These are phyloP conservation scores for Smittia aterrima DNA, from an alignment of 2,888 invertebrate species.

Conservation along the genomic window DNA sequence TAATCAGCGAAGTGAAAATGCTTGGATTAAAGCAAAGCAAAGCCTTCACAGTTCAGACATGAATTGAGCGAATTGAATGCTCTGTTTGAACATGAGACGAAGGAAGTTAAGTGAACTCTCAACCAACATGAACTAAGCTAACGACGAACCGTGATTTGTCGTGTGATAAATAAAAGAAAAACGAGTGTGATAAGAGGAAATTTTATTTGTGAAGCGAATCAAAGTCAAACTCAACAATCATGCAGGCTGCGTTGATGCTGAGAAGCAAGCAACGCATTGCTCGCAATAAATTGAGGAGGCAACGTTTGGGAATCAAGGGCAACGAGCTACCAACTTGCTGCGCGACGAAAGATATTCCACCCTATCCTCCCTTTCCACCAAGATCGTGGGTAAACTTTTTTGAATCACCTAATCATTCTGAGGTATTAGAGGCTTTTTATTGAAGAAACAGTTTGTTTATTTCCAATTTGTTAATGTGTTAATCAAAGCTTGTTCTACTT, in stretches of 20 bases:
- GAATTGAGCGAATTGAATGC: too few relatives aligned
- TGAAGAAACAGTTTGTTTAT: not conserved
- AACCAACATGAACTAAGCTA: too few relatives aligned
- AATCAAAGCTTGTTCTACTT: not conserved
- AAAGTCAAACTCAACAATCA: constrained; percentile 55
- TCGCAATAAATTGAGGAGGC: constrained; percentile 57
- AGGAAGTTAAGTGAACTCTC: too few relatives aligned
- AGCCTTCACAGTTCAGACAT: too few relatives aligned
- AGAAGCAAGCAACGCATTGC: constrained; percentile 85
- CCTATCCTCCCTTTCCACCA: constrained; percentile 85
- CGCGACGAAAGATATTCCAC: constrained; percentile 81
- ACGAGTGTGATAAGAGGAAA: not conserved
- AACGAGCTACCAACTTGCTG: constrained; percentile 79
- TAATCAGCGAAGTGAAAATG: constrained; percentile 8
- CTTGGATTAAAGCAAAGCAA: too few relatives aligned
- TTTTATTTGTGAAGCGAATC: constrained; percentile 6
- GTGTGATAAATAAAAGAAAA: constrained; percentile 11
- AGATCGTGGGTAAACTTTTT: constrained; percentile 61
- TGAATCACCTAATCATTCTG: not conserved
- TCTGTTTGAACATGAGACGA: too few relatives aligned
- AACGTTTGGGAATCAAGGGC: constrained; percentile 72
- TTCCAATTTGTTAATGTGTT: constrained; percentile 6
- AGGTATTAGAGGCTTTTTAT: not conserved
- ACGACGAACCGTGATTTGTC: too few relatives aligned
- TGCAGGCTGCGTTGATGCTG: constrained; percentile 92